Evolutionary conservation across 2,797 vertebrate species (phyloP).

Genomic region (Telmatherina bonti): DNA sequence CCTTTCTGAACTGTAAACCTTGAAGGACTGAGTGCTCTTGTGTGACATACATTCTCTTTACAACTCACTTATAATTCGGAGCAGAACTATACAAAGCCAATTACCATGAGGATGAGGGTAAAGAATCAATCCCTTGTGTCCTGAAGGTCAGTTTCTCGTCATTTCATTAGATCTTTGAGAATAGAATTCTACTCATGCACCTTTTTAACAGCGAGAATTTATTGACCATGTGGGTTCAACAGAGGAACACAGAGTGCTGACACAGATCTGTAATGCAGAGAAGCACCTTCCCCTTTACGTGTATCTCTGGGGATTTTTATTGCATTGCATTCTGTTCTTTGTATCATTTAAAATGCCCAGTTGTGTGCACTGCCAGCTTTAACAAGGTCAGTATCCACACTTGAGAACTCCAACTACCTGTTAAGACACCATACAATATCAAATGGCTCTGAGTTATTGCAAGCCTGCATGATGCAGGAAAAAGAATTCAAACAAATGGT

Average conservation of each 20-base stretch:
- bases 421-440: slow-evolving; percentile 1
- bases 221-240: slow-evolving; percentile 69
- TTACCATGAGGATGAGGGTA: slow-evolving; percentile 72
- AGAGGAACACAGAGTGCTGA: slow-evolving; percentile 58
- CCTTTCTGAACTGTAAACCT: slow-evolving; percentile 73
- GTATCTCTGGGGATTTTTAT: slow-evolving; percentile 35
- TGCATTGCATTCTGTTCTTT: slow-evolving; percentile 30
- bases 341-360: slow-evolving; percentile 33
- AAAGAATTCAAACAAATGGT: slow-evolving; percentile 40
- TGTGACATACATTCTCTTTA: slow-evolving; percentile 66
- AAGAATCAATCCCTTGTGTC: slow-evolving; percentile 75
- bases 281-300: slow-evolving; percentile 47
- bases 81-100: slow-evolving; percentile 69
- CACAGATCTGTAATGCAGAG: slow-evolving; percentile 64
- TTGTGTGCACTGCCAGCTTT: slow-evolving; percentile 22
- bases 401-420: slow-evolving; percentile 14
- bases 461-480: slow-evolving; percentile 3
- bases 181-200: slow-evolving; percentile 62
- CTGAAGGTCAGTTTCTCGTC: slow-evolving; percentile 75
- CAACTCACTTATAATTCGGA: slow-evolving; percentile 72
- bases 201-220: slow-evolving; percentile 62
- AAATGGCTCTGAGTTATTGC: slow-evolving; percentile 5
- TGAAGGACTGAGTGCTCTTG: slow-evolving; percentile 70
- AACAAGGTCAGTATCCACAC: slow-evolving; percentile 44
- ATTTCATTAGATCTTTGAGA: slow-evolving; percentile 73